Evolutionary conservation across 2,113 vertebrate species (phyloP).

Genomic region (Macroglossus sobrinus): DNA sequence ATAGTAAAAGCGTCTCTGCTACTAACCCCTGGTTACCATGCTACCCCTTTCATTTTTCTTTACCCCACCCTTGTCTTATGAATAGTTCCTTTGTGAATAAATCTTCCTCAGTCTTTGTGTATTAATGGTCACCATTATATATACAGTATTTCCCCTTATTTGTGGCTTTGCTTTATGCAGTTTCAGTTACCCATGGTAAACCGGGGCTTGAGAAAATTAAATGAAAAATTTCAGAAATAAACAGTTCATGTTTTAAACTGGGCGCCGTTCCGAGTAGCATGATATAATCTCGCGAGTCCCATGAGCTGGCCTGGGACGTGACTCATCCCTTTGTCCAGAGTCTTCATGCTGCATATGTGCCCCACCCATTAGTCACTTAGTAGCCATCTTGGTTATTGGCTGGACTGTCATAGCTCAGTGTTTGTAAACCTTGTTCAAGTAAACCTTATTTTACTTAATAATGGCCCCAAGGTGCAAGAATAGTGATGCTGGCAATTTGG

Average conservation of each 20-base stretch:
- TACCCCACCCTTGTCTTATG: background rate
- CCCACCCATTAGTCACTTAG: background rate
- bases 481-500: background rate
- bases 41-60: background rate
- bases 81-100: background rate
- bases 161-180: background rate
- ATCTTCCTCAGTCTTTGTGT: background rate
- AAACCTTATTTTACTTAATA: background rate
- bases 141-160: too few relatives aligned
- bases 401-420: background rate
- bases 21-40: background rate
- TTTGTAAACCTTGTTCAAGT: background rate
- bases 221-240: background rate
- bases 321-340: background rate
- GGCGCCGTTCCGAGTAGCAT: background rate
- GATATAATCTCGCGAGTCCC: background rate
- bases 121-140: background rate
- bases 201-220: background rate
- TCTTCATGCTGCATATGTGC: background rate
- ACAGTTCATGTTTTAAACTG: background rate
- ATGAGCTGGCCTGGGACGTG: accelerated
- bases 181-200: background rate
- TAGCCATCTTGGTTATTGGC: background rate
- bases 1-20: background rate
- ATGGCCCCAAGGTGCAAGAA: background rate